These are phyloP conservation scores for Melikaiella ostensackeni DNA, from an alignment of 2,888 invertebrate genomes.

Conservation along the genomic window DNA sequence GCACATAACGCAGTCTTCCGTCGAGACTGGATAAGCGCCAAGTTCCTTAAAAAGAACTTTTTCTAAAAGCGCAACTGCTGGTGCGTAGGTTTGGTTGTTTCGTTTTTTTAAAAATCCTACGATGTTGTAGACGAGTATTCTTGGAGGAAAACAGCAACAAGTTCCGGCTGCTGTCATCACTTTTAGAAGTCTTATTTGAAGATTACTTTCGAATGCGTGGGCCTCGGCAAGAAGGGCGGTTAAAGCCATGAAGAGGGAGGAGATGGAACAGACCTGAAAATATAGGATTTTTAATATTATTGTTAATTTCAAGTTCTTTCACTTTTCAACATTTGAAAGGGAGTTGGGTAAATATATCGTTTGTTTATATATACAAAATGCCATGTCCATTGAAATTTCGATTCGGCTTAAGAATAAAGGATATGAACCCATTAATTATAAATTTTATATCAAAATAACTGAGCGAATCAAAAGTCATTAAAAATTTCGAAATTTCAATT, in stretches of 20 bases:
- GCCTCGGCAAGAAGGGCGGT: slow-evolving; percentile 78
- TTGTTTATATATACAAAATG: too few relatives aligned
- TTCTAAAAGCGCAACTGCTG: slow-evolving; percentile 80
- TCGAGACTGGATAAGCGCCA: slow-evolving; percentile 75
- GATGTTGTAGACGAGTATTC: slow-evolving; percentile 78
- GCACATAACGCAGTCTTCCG: slow-evolving; percentile 74
- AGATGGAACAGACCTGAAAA: slow-evolving; percentile 78
- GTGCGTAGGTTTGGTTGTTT: slow-evolving; percentile 63
- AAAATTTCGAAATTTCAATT: too few relatives aligned
- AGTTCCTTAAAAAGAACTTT: slow-evolving; percentile 81
- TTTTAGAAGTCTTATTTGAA: slow-evolving; percentile 79
- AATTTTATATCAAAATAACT: too few relatives aligned
- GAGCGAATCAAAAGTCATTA: too few relatives aligned
- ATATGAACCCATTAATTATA: too few relatives aligned
- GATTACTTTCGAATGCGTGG: slow-evolving; percentile 72
- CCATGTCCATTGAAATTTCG: too few relatives aligned
- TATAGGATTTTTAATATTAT: neutral
- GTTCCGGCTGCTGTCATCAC: slow-evolving; percentile 81
- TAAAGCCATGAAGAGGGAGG: slow-evolving; percentile 80
- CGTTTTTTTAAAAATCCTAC: slow-evolving; percentile 77
- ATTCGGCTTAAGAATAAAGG: too few relatives aligned
- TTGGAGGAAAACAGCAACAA: slow-evolving; percentile 83
- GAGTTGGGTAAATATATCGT: too few relatives aligned
- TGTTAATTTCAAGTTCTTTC: neutral
- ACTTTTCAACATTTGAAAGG: neutral